Evolutionary conservation across 2,113 vertebrate genomes (phyloP).

Genomic region (Oophaga pumilio): DNA sequence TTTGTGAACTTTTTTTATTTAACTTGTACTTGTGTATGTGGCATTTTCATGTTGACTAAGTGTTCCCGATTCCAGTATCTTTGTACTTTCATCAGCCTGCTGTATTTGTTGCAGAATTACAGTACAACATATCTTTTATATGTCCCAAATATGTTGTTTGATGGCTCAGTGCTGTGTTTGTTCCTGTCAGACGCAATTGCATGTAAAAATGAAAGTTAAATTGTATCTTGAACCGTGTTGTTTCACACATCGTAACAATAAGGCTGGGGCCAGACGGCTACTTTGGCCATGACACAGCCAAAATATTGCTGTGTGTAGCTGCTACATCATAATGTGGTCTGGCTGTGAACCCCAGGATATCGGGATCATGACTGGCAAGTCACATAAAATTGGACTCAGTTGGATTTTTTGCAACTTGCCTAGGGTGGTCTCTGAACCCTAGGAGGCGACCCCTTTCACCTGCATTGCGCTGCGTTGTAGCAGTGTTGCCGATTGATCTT

Average conservation of each 20-base stretch:
- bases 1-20: neutral
- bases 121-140: neutral
- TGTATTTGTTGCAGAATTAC: neutral
- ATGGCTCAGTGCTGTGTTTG: neutral
- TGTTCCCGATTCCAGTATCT: neutral
- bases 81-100: neutral
- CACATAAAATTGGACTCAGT: too few species aligned
- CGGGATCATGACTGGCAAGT: too few species aligned
- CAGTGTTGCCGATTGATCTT: too few species aligned
- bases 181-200: neutral
- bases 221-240: neutral
- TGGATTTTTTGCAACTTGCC: too few species aligned
- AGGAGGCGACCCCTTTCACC: too few species aligned
- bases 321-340: too few species aligned
- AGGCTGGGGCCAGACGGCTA: neutral
- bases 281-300: neutral
- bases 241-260: neutral
- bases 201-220: neutral
- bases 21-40: neutral
- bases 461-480: too few species aligned
- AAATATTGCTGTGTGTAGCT: too few species aligned
- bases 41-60: constrained; percentile 1
- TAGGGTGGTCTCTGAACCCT: too few species aligned
- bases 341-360: too few species aligned
- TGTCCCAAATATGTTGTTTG: neutral